A percentile compares a stretch with the other conserved stretches of the same genome.
phyloP scores from a whole-genome alignment of 2,113 vertebrate species.

The Myiagra hebetior region DNA sequence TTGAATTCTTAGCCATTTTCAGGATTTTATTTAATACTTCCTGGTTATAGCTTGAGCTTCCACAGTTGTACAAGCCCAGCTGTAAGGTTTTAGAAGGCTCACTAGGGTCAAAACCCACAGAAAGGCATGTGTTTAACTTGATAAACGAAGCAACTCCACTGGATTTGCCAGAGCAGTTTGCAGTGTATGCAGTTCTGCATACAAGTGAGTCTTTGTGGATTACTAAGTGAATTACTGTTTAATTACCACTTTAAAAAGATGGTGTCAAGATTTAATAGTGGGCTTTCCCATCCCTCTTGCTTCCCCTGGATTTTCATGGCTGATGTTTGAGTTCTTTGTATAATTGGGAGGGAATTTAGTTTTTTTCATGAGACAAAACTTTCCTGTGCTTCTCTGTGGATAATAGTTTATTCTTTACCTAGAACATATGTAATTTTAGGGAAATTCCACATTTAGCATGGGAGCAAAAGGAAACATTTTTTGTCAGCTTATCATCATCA shows the following conservation, averaged over 20 bases:
- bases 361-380: not conserved
- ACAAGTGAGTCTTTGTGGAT: not conserved
- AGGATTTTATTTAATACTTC: not conserved
- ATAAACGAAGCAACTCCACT: not conserved
- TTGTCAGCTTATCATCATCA: slow-evolving; percentile 42
- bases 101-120: not conserved
- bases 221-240: not conserved
- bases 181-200: not conserved
- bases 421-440: slow-evolving; percentile 6
- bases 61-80: not conserved
- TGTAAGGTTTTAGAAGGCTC: not conserved
- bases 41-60: not conserved
- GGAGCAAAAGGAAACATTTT: slow-evolving; percentile 44
- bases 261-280: not conserved
- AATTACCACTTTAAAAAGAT: not conserved
- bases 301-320: not conserved
- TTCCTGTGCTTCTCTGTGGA: not conserved
- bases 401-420: slow-evolving; percentile 19
- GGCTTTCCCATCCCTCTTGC: not conserved
- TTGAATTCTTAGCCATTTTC: not conserved
- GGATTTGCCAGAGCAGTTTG: not conserved
- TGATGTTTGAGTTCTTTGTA: not conserved
- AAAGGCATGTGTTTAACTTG: not conserved
- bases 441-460: slow-evolving; percentile 51
- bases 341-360: not conserved